Base-by-base conservation (phyloP, 2,888 invertebrate genomes). In the Panopea generosa region DNA sequence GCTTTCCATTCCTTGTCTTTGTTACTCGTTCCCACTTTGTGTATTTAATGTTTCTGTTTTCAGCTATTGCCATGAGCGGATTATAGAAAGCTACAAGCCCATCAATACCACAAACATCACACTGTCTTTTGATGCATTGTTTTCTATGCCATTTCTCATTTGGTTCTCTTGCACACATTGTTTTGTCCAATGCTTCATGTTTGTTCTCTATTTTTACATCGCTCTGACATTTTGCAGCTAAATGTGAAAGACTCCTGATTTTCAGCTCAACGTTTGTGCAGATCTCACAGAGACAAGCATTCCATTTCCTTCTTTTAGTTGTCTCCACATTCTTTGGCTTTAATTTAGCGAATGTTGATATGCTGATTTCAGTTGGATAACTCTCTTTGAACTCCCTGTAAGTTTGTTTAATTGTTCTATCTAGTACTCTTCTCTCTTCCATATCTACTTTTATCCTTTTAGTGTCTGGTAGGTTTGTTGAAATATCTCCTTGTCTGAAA, bases 291-390 rank as follows among this genome's bases (percentile, higher is more conserved):
- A 52, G 52, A 22, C 52, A 52, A 22, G 52, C 52, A 24, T 18
- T 52, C 52, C 52, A 52, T 22, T 52, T 52, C 22, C 52, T 2
- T 52, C 14, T 52, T 7, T 14, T 52, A 6, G 52, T 22, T 7
- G 52, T 52, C 14, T 52, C 52, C 22, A 52, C 52, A 52, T 52
- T 52, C 24, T 52, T 24, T 22, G 52, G 52, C 52, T 24, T 52
- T 2, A 6, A 52, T 11, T 22, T 11, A 14, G 24, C 22, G 14
- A 33, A 33, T 33, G 33, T 33, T 33, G 33, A 11, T 7, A 33
- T 7, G 33, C 33, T 33, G 33, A 33, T 33, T 7, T 33, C 33
- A 7, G 4, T 11, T 7, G 33, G 33, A 11, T 33, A 11, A 7
- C 4, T 7, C 11, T 33, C 33, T 33, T 33, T 33, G 33, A 33